Evolutionary conservation across 2,888 invertebrate species (phyloP).

Genomic region (Trachelus troglodyta): DNA sequence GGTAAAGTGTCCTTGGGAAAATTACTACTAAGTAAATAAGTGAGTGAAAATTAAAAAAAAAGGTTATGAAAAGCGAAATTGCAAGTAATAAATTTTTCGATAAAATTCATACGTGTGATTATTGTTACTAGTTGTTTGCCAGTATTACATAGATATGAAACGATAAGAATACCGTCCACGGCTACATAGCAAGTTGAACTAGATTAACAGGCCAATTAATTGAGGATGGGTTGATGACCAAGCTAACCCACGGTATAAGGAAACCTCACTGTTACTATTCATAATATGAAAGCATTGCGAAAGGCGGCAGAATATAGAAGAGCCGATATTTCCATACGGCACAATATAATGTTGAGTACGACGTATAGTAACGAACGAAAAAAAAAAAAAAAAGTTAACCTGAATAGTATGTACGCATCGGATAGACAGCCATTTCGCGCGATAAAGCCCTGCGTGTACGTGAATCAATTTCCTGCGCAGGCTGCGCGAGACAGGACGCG

Average conservation of each 20-base stretch:
- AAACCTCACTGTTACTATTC: not conserved
- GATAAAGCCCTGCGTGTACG: constrained; percentile 12
- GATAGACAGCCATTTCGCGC: not conserved
- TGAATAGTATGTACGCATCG: not conserved
- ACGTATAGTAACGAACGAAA: not conserved
- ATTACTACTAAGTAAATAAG: not conserved
- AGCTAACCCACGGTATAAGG: not conserved
- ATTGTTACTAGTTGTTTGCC: not conserved
- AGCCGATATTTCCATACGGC: not conserved
- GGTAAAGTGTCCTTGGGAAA: not conserved
- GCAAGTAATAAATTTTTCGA: not conserved
- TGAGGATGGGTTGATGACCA: not conserved
- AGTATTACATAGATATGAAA: not conserved
- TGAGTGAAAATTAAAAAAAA: not conserved
- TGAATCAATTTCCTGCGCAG: constrained; percentile 28
- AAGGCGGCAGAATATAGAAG: not conserved
- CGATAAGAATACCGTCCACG: not conserved
- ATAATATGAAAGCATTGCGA: not conserved
- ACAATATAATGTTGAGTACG: not conserved
- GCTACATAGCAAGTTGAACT: not conserved
- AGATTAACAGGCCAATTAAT: not conserved
- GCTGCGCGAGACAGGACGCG: constrained; percentile 21
- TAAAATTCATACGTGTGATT: not conserved
- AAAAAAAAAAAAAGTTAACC: not conserved
- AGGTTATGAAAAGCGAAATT: not conserved